Percentiles rank a stretch among this genome's conserved stretches.
phyloP scores from a whole-genome alignment of 2,113 vertebrate genomes.

The Ascaphus truei region DNA sequence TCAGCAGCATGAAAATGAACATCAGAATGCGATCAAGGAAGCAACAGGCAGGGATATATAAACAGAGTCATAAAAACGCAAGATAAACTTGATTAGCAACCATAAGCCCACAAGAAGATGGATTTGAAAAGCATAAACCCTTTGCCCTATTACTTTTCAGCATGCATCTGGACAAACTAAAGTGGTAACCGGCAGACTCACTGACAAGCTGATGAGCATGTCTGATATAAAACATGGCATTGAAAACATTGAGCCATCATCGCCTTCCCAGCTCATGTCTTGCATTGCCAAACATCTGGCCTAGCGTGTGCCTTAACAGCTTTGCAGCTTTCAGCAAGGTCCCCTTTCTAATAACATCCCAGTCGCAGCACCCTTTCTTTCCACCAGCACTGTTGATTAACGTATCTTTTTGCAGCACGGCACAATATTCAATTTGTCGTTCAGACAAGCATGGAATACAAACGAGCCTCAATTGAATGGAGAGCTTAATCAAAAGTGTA shows the following conservation, averaged over 20 bases:
- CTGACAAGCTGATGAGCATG: constrained; percentile 31
- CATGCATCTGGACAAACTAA: neutral
- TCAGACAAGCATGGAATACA: constrained; percentile 55
- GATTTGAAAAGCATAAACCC: too few species aligned
- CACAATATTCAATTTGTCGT: constrained; percentile 59
- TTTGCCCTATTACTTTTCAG: neutral
- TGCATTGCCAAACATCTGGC: constrained; percentile 27
- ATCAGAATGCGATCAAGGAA: too few species aligned
- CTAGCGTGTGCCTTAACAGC: constrained; percentile 33
- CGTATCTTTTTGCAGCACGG: constrained; percentile 51
- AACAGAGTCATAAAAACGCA: too few species aligned
- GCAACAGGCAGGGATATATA: too few species aligned
- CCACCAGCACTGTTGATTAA: constrained; percentile 61
- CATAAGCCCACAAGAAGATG: too few species aligned
- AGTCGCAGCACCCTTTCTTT: constrained; percentile 45
- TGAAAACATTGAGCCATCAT: constrained; percentile 16
- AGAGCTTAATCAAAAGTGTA: constrained; percentile 52
- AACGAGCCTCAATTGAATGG: constrained; percentile 52
- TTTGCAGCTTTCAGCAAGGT: constrained; percentile 48
- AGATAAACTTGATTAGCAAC: too few species aligned
- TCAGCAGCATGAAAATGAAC: too few species aligned
- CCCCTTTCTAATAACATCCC: constrained; percentile 25
- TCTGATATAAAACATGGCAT: constrained; percentile 27
- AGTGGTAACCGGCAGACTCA: neutral
- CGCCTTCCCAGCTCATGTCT: constrained; percentile 27